These are phyloP conservation scores for Columba livia DNA, from an alignment of 2,113 vertebrate species.

Conservation along the genomic window DNA sequence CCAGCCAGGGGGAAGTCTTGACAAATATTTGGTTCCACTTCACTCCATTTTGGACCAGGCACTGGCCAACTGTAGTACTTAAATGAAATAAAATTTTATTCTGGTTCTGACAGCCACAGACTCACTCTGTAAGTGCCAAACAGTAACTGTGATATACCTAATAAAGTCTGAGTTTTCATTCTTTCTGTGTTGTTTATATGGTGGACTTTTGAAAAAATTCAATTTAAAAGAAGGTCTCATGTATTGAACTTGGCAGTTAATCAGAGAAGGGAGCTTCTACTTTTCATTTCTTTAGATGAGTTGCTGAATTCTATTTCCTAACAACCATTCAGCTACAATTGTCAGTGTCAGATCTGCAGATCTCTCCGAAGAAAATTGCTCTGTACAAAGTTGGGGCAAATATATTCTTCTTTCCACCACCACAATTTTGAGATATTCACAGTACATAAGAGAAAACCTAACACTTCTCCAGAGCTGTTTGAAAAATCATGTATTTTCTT, in stretches of 20 bases:
- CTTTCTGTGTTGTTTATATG: background rate
- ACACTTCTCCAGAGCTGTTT: background rate
- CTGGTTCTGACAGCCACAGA: background rate
- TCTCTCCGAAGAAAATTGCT: background rate
- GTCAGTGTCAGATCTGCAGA: background rate
- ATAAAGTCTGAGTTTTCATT: background rate
- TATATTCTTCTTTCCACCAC: background rate
- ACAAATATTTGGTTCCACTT: background rate
- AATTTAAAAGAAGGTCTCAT: background rate
- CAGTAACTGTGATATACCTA: background rate
- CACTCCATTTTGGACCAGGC: background rate
- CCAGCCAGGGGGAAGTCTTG: background rate
- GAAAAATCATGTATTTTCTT: background rate
- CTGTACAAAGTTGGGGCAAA: background rate
- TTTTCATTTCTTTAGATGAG: background rate
- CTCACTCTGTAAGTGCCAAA: background rate
- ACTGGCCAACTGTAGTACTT: background rate
- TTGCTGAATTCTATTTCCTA: conserved; percentile 2
- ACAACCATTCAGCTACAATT: background rate
- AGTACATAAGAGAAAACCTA: background rate
- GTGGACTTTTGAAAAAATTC: background rate
- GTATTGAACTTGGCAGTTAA: conserved; percentile 18
- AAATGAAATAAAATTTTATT: background rate
- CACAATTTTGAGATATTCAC: background rate
- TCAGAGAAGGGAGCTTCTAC: conserved; percentile 6